Evolutionary conservation across 2,797 vertebrate species (phyloP), one percentile per base, ranked within the genome.

Genomic region (Sebastes wilsoni): DNA sequence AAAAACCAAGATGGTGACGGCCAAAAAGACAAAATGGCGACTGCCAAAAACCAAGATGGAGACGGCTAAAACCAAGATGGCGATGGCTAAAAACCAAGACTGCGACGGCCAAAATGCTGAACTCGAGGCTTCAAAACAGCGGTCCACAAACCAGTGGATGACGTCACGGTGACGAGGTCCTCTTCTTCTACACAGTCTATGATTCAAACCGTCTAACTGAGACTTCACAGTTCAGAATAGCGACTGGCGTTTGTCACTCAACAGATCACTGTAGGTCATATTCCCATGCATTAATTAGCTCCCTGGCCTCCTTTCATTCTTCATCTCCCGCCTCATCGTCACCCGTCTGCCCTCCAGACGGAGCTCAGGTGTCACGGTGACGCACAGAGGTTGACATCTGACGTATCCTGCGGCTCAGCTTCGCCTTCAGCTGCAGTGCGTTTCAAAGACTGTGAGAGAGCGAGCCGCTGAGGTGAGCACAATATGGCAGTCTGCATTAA

Each of bases 401-500:
- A 58, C 65, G 14, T 38, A 13, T 68, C 49, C 58, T 9, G 69
- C 27, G 23, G 86, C 66, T 68, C 55, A 2, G 30, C 20, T 28
- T 81, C 34, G 59, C 66, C 34, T 81, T 64, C 4, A 62, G 73
- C 73, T 82, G 75, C 66, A 3, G 27, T 6, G 56, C 30, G 4
- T 80, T 67, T 81, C 22, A 80, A 81, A 68, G 66, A 80, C 20
- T 56, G 67, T n/a, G 11, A 46, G 71, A 23, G 72, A 88, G 69
- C 6, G 23, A 85, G 52, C 32, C 22, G 16, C 62, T 55, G 54
- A 80, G 76, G 72, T 70, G 84, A 75, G 49, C 34, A 71, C 79
- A 79, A 80, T 71, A 75, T 72, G 10, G 20, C 69, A 60, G 75
- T 77, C 54, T 72, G 79, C 81, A 88, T 89, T 77, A 85, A 75